Evolutionary conservation across 2,113 vertebrate genomes (phyloP).

Genomic region (Columba janthina): DNA sequence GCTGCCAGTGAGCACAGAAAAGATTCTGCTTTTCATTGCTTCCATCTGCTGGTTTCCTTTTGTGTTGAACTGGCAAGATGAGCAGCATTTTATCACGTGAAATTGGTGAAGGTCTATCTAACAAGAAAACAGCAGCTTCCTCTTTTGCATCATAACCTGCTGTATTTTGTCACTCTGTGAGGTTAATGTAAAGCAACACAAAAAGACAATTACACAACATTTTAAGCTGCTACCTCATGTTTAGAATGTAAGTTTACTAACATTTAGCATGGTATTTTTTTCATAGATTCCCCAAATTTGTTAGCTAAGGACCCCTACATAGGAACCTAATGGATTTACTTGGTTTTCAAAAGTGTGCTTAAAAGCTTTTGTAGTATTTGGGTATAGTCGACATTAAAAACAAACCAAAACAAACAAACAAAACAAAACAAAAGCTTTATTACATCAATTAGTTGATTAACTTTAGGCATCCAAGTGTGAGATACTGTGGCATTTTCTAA

Average conservation of each 20-base stretch:
- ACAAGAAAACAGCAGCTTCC: neutral
- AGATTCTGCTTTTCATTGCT: constrained; percentile 42
- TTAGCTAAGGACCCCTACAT: neutral
- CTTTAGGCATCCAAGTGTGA: neutral
- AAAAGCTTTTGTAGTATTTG: neutral
- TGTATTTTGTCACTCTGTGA: neutral
- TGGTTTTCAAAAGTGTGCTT: neutral
- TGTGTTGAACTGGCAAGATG: neutral
- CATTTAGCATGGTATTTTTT: neutral
- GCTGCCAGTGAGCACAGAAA: neutral
- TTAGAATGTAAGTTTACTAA: neutral
- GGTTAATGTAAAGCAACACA: neutral
- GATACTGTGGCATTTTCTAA: neutral
- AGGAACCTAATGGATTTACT: neutral
- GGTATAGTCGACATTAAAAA: neutral
- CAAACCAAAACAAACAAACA: no score
- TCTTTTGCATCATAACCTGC: neutral
- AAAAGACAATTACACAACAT: neutral
- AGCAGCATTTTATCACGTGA: neutral
- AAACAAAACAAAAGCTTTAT: neutral
- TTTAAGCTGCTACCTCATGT: neutral
- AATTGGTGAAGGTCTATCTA: neutral
- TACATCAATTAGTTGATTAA: neutral
- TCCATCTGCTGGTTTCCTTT: constrained; percentile 53
- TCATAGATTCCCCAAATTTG: neutral